These are phyloP conservation scores for Carollia perspicillata DNA, from an alignment of 2,113 vertebrate species.

Conservation along the genomic window DNA sequence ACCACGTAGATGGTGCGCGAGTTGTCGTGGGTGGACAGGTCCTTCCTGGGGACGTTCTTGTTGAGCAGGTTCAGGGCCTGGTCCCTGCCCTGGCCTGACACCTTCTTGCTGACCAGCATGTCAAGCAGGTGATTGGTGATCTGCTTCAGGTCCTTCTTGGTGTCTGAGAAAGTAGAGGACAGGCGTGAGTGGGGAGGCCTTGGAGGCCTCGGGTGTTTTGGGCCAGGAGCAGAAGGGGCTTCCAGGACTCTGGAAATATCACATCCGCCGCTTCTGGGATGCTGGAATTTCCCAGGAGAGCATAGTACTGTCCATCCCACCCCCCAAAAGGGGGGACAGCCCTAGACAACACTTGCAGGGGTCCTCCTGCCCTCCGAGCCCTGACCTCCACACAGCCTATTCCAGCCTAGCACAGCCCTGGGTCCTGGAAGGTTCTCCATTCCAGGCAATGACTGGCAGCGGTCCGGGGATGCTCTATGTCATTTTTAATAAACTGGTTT, in stretches of 20 bases:
- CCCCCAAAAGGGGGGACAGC: background rate
- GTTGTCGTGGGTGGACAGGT: slow-evolving; percentile 87
- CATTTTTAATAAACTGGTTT: background rate
- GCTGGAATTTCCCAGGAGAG: background rate
- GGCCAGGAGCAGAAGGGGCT: background rate
- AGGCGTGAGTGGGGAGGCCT: background rate
- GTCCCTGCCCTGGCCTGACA: slow-evolving; percentile 95
- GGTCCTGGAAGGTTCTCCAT: background rate
- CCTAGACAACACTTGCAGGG: background rate
- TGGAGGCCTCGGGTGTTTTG: background rate
- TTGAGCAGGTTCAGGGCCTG: slow-evolving; percentile 94
- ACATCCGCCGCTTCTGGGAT: background rate
- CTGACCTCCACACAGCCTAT: background rate
- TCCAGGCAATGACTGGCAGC: background rate
- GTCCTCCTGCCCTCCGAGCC: background rate
- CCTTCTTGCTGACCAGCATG: slow-evolving; percentile 91
- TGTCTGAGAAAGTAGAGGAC: slow-evolving; percentile 81
- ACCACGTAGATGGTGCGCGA: slow-evolving; percentile 90
- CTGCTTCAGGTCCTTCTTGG: slow-evolving; percentile 89
- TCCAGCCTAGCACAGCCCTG: background rate
- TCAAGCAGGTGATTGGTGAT: slow-evolving; percentile 91
- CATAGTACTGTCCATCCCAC: background rate
- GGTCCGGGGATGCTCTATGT: background rate
- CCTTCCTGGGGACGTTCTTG: slow-evolving; percentile 92
- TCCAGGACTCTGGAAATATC: background rate